Evolutionary conservation across 2,797 vertebrate genomes (phyloP).

Genomic region (Perodicticus potto): DNA sequence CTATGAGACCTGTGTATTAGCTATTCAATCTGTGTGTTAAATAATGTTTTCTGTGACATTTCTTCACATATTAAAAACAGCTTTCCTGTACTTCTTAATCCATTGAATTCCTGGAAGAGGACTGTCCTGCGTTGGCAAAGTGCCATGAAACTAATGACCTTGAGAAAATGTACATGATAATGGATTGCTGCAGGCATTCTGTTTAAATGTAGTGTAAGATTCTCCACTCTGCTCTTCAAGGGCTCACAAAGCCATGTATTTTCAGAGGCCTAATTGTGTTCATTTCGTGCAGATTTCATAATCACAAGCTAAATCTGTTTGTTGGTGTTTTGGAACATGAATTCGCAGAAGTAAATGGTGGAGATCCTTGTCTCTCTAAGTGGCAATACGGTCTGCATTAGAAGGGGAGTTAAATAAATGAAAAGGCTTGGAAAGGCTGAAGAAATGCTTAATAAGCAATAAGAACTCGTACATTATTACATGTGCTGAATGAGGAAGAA

Average conservation of each 20-base stretch:
- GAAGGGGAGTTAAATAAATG: background rate
- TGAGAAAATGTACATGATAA: slow-evolving; percentile 12
- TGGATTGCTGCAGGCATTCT: background rate
- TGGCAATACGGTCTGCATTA: background rate
- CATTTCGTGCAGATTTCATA: background rate
- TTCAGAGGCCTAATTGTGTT: background rate
- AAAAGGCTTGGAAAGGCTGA: background rate
- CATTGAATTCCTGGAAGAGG: slow-evolving; percentile 49
- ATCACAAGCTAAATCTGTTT: background rate
- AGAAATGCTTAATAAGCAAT: background rate
- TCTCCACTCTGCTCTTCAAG: background rate
- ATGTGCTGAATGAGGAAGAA: background rate
- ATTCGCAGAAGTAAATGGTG: background rate
- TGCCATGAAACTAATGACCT: slow-evolving; percentile 27
- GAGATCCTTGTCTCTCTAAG: background rate
- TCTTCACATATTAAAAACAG: background rate
- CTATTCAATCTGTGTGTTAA: background rate
- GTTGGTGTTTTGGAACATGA: slow-evolving; percentile 17
- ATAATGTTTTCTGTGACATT: slow-evolving; percentile 36
- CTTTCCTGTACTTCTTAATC: slow-evolving; percentile 48
- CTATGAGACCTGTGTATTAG: background rate
- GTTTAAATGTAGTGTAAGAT: background rate
- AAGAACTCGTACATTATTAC: background rate
- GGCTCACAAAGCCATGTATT: background rate
- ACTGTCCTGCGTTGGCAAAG: slow-evolving; percentile 37